Evolutionary conservation across 2,797 vertebrate genomes (phyloP).

Genomic region (Erethizon dorsatum): DNA sequence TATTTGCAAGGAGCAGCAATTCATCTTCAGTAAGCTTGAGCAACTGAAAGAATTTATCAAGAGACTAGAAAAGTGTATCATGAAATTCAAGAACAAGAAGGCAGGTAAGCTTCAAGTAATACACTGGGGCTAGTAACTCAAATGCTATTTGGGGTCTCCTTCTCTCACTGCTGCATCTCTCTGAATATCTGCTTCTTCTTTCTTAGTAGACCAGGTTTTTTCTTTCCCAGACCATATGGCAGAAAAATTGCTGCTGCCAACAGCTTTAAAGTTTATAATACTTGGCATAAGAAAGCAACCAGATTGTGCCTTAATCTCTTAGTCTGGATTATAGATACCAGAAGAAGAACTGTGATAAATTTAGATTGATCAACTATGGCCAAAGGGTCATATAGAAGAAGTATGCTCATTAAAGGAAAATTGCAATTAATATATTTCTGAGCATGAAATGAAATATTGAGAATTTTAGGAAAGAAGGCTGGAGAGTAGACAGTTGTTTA

Average conservation of each 20-base stretch:
- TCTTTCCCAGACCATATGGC: constrained; percentile 57
- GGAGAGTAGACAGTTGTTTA: not conserved
- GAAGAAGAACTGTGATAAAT: constrained; percentile 35
- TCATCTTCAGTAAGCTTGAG: constrained; percentile 6
- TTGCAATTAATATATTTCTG: constrained; percentile 34
- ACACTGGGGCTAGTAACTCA: not conserved
- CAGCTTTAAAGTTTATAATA: constrained; percentile 52
- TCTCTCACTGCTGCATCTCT: constrained; percentile 49
- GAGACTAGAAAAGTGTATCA: constrained; percentile 31
- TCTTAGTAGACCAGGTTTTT: constrained; percentile 59
- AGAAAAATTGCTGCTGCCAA: constrained; percentile 65
- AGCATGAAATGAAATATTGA: not conserved
- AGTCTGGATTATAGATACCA: constrained; percentile 56
- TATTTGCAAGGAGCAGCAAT: constrained; percentile 4
- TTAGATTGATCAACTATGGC: not conserved
- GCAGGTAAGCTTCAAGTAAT: constrained; percentile 16
- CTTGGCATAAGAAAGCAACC: constrained; percentile 51
- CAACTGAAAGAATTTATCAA: constrained; percentile 37
- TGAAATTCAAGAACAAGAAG: constrained; percentile 33
- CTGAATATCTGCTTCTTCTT: constrained; percentile 43
- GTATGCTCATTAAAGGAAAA: not conserved
- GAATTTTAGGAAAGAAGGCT: not conserved
- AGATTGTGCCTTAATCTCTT: constrained; percentile 34
- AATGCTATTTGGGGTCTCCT: not conserved
- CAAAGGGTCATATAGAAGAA: not conserved